These are phyloP conservation scores for Rhinolophus ferrumequinum DNA, from an alignment of 2,113 vertebrate genomes.

Conservation along the genomic window DNA sequence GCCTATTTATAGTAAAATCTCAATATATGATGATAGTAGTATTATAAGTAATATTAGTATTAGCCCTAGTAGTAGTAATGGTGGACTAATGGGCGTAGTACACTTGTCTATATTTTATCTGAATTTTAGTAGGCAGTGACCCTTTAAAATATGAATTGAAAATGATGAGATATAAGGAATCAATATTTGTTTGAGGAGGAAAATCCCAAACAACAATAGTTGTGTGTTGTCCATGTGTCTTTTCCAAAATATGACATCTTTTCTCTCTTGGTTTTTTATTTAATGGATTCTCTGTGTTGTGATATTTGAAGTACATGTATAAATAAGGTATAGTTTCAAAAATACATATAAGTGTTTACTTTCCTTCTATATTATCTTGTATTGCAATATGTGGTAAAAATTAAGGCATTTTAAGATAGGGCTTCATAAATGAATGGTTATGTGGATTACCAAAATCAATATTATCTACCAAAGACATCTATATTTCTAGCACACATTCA, in stretches of 20 bases:
- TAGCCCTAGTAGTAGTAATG: rapidly evolving
- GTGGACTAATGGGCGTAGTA: background rate
- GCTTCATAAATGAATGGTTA: background rate
- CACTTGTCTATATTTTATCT: background rate
- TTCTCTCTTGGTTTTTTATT: background rate
- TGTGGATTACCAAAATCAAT: background rate
- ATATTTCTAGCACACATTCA: background rate
- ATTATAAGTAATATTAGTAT: background rate
- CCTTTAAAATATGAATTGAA: background rate
- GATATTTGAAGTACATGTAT: background rate
- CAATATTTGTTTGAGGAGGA: background rate
- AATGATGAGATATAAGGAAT: background rate
- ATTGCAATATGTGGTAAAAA: background rate
- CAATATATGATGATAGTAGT: background rate
- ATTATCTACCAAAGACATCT: background rate
- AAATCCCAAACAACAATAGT: background rate
- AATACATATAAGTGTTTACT: background rate
- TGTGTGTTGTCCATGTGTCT: background rate
- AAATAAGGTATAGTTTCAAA: background rate
- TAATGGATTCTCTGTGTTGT: background rate
- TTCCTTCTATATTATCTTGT: background rate
- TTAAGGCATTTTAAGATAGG: background rate
- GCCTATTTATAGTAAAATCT: background rate
- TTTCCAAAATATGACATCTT: background rate
- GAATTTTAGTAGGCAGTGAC: background rate